phyloP scores from a whole-genome alignment of 2,113 vertebrate genomes.

The Suncus etruscus region DNA sequence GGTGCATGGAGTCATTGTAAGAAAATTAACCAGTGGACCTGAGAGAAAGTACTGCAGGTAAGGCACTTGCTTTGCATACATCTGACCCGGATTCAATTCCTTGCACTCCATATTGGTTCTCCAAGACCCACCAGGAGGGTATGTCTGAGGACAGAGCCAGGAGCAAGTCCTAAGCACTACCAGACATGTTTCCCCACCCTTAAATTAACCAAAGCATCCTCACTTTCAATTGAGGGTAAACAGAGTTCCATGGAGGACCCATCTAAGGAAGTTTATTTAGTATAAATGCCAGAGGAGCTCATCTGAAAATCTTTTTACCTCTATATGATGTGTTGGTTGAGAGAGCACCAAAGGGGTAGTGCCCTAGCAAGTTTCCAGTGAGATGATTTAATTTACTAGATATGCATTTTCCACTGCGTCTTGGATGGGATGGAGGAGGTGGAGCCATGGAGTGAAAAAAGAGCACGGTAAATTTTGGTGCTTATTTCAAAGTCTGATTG shows the following conservation, averaged over 20 bases:
- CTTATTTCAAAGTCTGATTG: constrained; percentile 28
- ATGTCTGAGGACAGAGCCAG: no score
- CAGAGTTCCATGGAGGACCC: constrained; percentile 12
- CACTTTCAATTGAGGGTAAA: constrained; percentile 53
- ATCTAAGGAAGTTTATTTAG: constrained; percentile 58
- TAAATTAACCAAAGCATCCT: background rate
- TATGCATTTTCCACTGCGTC: constrained; percentile 64
- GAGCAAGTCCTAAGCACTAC: no score
- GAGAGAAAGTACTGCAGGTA: no score
- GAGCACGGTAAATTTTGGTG: background rate
- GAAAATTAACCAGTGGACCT: constrained; percentile 45
- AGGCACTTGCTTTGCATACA: no score
- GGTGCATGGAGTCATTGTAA: background rate
- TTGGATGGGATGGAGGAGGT: constrained; percentile 35
- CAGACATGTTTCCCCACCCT: no score
- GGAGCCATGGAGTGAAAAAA: background rate
- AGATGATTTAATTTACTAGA: constrained; percentile 72
- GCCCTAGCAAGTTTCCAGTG: constrained; percentile 39
- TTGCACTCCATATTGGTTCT: no score
- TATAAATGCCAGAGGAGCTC: constrained; percentile 28
- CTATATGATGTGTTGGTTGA: constrained; percentile 12
- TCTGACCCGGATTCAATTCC: no score
- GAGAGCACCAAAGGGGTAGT: background rate
- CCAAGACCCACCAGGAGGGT: no score
- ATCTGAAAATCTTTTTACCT: constrained; percentile 31